A percentile compares a stretch with the other conserved stretches of the same genome.
These are phyloP conservation scores for Nannoperca obscura DNA, from an alignment of 2,797 vertebrate genomes.

Conservation along the genomic window DNA sequence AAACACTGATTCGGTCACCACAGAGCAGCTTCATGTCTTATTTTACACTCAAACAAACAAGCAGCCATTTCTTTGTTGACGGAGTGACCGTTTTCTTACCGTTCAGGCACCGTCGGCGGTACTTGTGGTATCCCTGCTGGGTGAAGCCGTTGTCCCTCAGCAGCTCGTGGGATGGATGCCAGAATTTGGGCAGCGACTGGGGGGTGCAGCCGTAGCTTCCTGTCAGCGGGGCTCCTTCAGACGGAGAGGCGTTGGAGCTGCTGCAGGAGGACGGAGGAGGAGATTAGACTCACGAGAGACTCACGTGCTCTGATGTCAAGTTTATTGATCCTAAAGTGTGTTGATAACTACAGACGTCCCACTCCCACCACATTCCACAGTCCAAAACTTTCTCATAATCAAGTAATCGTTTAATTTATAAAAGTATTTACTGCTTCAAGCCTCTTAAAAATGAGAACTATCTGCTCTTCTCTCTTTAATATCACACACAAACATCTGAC, in stretches of 20 bases:
- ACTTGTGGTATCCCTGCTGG: constrained; percentile 96
- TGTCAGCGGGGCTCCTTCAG: constrained; percentile 86
- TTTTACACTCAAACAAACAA: too few relatives aligned
- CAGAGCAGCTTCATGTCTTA: not conserved
- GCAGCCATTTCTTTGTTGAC: not conserved
- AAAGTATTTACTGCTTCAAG: not conserved
- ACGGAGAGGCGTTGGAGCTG: constrained; percentile 92
- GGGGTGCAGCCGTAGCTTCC: constrained; percentile 90
- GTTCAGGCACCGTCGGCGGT: constrained; percentile 90
- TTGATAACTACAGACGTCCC: not conserved
- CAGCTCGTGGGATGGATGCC: constrained; percentile 95
- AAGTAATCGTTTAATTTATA: not conserved
- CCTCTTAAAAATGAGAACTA: not conserved
- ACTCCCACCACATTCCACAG: too few relatives aligned
- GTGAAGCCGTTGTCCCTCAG: constrained; percentile 95
- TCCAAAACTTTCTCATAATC: not conserved
- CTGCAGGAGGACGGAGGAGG: constrained; percentile 69
- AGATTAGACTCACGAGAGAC: not conserved
- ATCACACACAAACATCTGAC: not conserved
- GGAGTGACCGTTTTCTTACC: constrained; percentile 76
- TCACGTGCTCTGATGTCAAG: not conserved
- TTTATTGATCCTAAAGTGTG: not conserved
- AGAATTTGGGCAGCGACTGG: constrained; percentile 93
- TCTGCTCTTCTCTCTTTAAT: not conserved
- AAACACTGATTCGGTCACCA: not conserved